Base-by-base conservation (phyloP, 2,888 invertebrate genomes). In the Lepidonotus clava region DNA sequence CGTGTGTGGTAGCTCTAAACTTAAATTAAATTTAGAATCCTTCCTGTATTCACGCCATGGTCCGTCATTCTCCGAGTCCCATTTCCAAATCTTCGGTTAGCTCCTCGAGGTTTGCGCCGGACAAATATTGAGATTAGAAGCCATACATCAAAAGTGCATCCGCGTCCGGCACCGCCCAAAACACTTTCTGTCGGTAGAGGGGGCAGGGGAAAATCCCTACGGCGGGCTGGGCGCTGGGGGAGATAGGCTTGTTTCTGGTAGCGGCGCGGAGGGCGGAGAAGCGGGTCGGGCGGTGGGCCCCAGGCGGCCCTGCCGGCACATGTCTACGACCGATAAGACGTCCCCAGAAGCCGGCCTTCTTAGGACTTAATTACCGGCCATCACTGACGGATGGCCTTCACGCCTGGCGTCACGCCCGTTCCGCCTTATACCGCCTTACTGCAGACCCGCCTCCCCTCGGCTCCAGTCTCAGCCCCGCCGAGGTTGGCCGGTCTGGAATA, bases 321-420 rank as follows among this genome's bases (percentile, higher is more conserved):
- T 61, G 61, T 61, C 61, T 61, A 32, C 61, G 28, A 11, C 28
- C 24, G 61, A 61, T 61, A 61, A 61, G 61, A 61, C 61, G 24
- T 24, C 28, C 61, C 61, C 61, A 24, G 28, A 61, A 61, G 61
- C 61, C 28, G 24, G 61, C 61, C 61, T 61, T 61, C 76, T 76
- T 76, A 40, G 28, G 40, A 76, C 76, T 76, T 76, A 76, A 76
- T 76, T 76, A 76, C 76, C 24, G 76, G 38, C 40, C 76, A 76
- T 36, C 40, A 76, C 38, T 76, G 76, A 76, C 40, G 76, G 76
- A 76, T 76, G 38, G 76, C 24, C 36, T 34, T 76, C 76, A 24
- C 38, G 76, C 76, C 38, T 18, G 61, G 61, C 61, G 28, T 61
- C 61, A 61, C 61, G 61, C 61, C 61, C 61, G 21, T 24, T 11